Evolutionary conservation across 1,140 invertebrate species (phyloP).

Genomic region (Chrysomallon squamiferum): DNA sequence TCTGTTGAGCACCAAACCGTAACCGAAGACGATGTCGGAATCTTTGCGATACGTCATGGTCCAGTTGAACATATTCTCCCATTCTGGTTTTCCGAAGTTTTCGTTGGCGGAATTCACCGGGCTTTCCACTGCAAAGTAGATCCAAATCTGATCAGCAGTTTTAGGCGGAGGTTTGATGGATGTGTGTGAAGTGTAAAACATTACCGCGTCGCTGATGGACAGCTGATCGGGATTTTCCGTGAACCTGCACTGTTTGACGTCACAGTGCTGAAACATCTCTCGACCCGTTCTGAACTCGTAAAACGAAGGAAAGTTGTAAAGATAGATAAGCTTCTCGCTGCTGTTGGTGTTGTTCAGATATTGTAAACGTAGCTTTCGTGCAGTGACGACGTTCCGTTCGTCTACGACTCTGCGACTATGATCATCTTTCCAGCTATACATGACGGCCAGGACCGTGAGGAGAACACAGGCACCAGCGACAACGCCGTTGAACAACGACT

Average conservation of each 20-base stretch:
- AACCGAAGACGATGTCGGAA: constrained; percentile 52
- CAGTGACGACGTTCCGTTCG: too few relatives aligned
- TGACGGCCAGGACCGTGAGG: neutral
- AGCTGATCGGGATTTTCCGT: neutral
- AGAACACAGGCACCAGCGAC: neutral
- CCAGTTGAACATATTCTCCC: constrained; percentile 71
- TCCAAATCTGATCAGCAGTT: constrained; percentile 12
- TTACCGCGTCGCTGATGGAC: neutral
- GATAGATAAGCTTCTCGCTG: neutral
- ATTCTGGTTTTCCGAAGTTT: neutral
- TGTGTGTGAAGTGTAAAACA: neutral
- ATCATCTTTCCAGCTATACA: neutral
- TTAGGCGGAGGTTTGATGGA: neutral
- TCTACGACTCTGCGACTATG: neutral
- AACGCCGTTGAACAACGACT: neutral
- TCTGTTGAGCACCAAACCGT: constrained; percentile 7
- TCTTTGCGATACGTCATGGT: constrained; percentile 77
- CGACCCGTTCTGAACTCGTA: neutral
- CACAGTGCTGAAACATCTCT: neutral
- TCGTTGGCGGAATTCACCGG: neutral
- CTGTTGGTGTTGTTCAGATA: neutral
- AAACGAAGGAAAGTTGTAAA: neutral
- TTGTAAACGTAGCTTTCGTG: neutral
- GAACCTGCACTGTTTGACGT: neutral
- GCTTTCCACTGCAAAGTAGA: constrained; percentile 11